phyloP scores from a whole-genome alignment of 2,888 invertebrate species.

The Patella ulyssiponensis region DNA sequence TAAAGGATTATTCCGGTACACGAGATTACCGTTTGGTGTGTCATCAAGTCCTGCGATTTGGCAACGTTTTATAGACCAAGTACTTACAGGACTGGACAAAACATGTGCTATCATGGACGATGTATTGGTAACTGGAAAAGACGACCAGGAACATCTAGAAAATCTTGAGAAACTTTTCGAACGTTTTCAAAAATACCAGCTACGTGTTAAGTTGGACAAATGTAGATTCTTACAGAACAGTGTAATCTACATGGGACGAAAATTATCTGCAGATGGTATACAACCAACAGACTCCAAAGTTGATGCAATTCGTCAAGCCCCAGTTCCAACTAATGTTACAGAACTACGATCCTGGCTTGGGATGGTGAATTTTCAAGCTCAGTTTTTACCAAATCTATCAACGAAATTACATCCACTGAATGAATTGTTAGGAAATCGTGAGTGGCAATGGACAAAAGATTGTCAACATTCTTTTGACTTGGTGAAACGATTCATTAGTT shows the following conservation, averaged over 20 bases:
- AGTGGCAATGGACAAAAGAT: constrained; percentile 17
- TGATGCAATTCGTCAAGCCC: constrained; percentile 28
- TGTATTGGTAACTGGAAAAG: constrained; percentile 30
- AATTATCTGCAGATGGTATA: constrained; percentile 18
- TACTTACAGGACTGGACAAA: constrained; percentile 44
- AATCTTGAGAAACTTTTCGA: constrained; percentile 20
- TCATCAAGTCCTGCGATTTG: constrained; percentile 54
- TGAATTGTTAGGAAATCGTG: constrained; percentile 15
- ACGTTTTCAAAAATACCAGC: constrained; percentile 13
- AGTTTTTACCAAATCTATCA: constrained; percentile 28
- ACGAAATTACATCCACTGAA: constrained; percentile 26
- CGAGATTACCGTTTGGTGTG: constrained; percentile 44
- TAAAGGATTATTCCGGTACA: constrained; percentile 21
- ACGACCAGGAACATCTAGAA: constrained; percentile 22
- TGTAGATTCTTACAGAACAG: constrained; percentile 21
- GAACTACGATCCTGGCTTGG: constrained; percentile 31
- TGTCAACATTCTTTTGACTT: not conserved
- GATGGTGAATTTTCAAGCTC: constrained; percentile 32
- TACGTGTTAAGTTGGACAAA: constrained; percentile 14
- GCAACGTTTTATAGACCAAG: constrained; percentile 49
- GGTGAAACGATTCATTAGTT: constrained; percentile 16
- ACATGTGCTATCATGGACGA: constrained; percentile 40
- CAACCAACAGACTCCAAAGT: constrained; percentile 28
- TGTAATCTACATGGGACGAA: constrained; percentile 21
- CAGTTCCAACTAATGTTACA: constrained; percentile 22